Evolutionary conservation across 1,140 invertebrate species (phyloP).

Genomic region (Penaeus japonicus): DNA sequence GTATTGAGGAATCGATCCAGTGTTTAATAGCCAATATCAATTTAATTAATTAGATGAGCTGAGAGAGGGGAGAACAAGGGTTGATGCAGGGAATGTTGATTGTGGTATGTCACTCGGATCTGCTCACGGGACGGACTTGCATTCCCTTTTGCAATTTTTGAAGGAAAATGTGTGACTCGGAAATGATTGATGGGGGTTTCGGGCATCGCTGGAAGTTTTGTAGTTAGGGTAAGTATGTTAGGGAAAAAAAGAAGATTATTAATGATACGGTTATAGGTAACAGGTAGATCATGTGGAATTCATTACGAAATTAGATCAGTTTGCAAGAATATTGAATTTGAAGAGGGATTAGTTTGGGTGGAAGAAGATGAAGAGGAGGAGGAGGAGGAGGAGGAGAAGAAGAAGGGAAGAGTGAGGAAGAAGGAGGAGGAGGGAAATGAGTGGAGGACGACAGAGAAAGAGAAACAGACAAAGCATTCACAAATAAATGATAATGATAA

Average conservation of each 20-base stretch:
- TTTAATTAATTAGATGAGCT: constrained; percentile 46
- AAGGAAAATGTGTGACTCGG: too few relatives aligned
- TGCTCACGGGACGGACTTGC: too few relatives aligned
- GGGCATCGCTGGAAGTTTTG: too few relatives aligned
- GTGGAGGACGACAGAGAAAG: background rate
- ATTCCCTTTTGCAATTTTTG: too few relatives aligned
- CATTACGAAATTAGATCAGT: too few relatives aligned
- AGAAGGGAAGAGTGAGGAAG: background rate
- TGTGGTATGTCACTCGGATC: background rate
- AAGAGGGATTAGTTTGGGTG: too few relatives aligned
- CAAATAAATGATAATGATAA: background rate
- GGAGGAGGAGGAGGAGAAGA: background rate
- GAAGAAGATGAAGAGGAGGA: background rate
- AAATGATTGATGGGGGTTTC: too few relatives aligned
- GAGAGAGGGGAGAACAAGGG: constrained; percentile 8
- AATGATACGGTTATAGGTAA: too few relatives aligned
- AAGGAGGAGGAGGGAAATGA: background rate
- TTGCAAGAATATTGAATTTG: too few relatives aligned
- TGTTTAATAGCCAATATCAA: constrained; percentile 37
- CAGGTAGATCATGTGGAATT: too few relatives aligned
- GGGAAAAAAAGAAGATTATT: too few relatives aligned
- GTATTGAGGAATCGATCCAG: constrained; percentile 45
- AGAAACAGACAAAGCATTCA: background rate
- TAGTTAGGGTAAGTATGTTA: too few relatives aligned
- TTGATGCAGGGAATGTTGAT: background rate